Evolutionary conservation across 2,888 invertebrate species (phyloP).

Genomic region (Ferdinandea cuprea): DNA sequence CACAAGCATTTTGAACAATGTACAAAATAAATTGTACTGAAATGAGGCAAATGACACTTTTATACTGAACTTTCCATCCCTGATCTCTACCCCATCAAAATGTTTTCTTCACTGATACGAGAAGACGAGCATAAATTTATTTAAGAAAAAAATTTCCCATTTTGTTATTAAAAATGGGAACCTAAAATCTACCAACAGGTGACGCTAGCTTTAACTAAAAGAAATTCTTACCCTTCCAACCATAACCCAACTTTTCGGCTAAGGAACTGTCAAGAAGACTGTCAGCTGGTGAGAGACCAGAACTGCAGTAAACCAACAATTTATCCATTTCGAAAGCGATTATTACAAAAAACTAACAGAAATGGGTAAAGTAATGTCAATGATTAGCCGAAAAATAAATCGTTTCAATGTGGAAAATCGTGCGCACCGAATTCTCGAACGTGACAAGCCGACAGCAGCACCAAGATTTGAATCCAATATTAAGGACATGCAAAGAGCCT

Average conservation of each 20-base stretch:
- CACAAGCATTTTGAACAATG: too few species aligned
- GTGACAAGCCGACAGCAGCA: conserved; percentile 87
- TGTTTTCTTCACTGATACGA: too few species aligned
- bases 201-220: background rate
- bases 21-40: too few species aligned
- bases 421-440: conserved; percentile 88
- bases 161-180: background rate
- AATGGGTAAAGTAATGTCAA: conserved; percentile 88
- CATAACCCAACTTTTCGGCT: conserved; percentile 39
- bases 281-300: conserved; percentile 32
- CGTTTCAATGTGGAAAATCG: conserved; percentile 91
- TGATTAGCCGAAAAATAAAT: conserved; percentile 85
- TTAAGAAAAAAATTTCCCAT: background rate
- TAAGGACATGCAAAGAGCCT: conserved; percentile 86
- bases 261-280: conserved; percentile 25
- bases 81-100: too few species aligned
- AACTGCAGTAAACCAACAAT: background rate
- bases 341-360: conserved; percentile 29
- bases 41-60: too few species aligned
- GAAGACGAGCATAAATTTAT: too few species aligned
- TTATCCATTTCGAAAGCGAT: conserved; percentile 6
- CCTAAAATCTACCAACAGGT: conserved; percentile 21
- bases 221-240: background rate
- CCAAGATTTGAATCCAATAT: conserved; percentile 87
- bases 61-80: too few species aligned